These are phyloP conservation scores for Terrapene triunguis DNA, from an alignment of 2,113 vertebrate genomes.

Conservation along the genomic window DNA sequence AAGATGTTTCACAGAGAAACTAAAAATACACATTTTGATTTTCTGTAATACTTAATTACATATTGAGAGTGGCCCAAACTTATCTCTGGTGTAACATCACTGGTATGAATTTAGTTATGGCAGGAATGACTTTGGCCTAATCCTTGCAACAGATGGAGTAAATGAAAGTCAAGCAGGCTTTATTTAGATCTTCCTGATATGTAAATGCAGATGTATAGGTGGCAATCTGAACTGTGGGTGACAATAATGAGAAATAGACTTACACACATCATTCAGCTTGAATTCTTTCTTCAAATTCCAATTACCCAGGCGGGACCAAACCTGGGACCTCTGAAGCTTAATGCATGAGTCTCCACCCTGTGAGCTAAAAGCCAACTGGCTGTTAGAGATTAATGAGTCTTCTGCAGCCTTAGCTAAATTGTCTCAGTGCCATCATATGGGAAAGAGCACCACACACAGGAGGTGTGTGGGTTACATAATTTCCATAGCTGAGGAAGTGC, in stretches of 20 bases:
- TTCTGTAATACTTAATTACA: not conserved
- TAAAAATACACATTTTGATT: not conserved
- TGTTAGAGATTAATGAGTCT: too few relatives aligned
- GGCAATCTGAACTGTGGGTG: not conserved
- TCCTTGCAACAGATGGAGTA: not conserved
- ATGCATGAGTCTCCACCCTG: too few relatives aligned
- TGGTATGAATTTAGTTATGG: not conserved
- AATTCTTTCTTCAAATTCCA: not conserved
- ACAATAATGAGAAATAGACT: not conserved
- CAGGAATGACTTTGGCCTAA: not conserved
- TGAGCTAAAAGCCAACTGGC: too few relatives aligned
- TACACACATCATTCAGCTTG: not conserved
- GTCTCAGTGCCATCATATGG: too few relatives aligned
- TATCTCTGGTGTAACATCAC: not conserved
- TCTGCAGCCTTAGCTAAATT: too few relatives aligned
- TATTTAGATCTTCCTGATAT: not conserved
- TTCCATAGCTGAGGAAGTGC: too few relatives aligned
- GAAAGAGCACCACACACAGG: too few relatives aligned
- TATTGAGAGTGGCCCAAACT: not conserved
- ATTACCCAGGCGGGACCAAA: not conserved
- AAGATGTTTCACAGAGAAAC: not conserved
- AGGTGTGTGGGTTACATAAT: too few relatives aligned
- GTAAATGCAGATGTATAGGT: not conserved
- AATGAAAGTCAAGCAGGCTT: not conserved
- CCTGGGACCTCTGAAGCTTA: too few relatives aligned